Base-by-base conservation (phyloP, 2,888 invertebrate genomes). In the Beris morrisii region DNA sequence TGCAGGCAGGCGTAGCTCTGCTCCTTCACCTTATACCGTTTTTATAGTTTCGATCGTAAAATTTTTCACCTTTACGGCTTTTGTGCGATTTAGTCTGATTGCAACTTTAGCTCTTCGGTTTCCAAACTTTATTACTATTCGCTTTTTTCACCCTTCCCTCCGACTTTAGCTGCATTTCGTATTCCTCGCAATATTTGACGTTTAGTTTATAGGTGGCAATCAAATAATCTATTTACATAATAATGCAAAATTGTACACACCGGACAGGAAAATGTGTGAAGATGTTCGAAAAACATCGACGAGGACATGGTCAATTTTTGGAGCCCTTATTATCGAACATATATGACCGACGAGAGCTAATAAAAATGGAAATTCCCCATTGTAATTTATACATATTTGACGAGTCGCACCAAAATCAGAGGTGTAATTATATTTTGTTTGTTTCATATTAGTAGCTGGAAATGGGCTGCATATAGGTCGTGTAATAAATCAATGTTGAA, bases 61-160 rank as follows among this genome's bases (percentile, higher is more conserved):
- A 65, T 65, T 65, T 32, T 65, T 65, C 65, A 65, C 65, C 65
- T 65, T 65, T 65, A 65, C 65, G 57, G 65, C 65, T 65, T 38
- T 22, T 45, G 43, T 65, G 52, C 65, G 65, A 65, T 65, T 65
- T 65, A 57, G 65, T 58, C 52, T 65, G 65, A 65, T 65, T 65
- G 65, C 58, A 65, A 57, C 31, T 57, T 65, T 46, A 57, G 46
- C 22, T 48, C 31, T 48, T 57, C 15, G 53, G 30, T 64, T 54
- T 64, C 54, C 64, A 54, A 53, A 64, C 43, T 64, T 64, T 64
- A 64, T 64, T 53, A 28, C 43, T 44, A 38, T 48, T 4, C 15
- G 12, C 15, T 48, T 11, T 48, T 48, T 22, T 22, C 12, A 2
- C 32, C 48, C 38, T 59, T 59, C 32, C n/a, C 13, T 48, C 46